A percentile compares a stretch with the other conserved stretches of the same genome.
Conservation (phyloP, 2,888 invertebrate species). For the Bruchidius siliquastri region DNA sequence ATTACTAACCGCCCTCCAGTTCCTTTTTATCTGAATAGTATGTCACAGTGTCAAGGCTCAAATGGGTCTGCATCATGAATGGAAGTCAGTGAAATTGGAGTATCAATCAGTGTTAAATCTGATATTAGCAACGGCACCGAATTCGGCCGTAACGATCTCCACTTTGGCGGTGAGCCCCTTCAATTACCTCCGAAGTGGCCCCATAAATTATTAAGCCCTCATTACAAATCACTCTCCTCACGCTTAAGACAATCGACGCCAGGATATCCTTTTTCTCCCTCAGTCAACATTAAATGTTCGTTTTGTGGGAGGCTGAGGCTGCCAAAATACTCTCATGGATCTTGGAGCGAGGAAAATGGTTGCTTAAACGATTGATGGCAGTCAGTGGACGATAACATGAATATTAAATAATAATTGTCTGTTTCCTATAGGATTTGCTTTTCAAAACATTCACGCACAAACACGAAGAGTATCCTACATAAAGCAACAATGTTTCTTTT, state of each 20-base stretch:
- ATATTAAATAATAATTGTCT: no score
- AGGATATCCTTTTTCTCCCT: not conserved
- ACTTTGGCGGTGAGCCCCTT: slow-evolving; percentile 11
- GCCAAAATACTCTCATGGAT: no score
- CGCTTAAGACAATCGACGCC: not conserved
- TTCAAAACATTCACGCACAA: no score
- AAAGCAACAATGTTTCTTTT: not conserved
- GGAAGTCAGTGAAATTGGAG: not conserved
- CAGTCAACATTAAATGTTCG: no score
- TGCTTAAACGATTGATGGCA: no score
- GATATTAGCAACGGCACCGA: slow-evolving; percentile 7
- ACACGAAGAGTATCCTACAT: not conserved
- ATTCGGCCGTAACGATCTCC: slow-evolving; percentile 11
- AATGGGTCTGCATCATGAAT: not conserved
- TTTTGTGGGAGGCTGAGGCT: no score
- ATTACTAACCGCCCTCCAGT: no score
- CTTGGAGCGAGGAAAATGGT: no score
- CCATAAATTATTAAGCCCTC: slow-evolving; percentile 24
- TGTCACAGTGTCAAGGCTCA: not conserved
- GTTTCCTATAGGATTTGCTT: no score
- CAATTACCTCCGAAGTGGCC: slow-evolving; percentile 26
- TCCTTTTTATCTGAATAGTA: not conserved
- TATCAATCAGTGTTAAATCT: slow-evolving; percentile 10
- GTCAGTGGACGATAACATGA: no score
- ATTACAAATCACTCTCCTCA: slow-evolving; percentile 11